These are phyloP conservation scores for Lasius fuliginosus DNA, from an alignment of 2,888 invertebrate species.

Conservation along the genomic window DNA sequence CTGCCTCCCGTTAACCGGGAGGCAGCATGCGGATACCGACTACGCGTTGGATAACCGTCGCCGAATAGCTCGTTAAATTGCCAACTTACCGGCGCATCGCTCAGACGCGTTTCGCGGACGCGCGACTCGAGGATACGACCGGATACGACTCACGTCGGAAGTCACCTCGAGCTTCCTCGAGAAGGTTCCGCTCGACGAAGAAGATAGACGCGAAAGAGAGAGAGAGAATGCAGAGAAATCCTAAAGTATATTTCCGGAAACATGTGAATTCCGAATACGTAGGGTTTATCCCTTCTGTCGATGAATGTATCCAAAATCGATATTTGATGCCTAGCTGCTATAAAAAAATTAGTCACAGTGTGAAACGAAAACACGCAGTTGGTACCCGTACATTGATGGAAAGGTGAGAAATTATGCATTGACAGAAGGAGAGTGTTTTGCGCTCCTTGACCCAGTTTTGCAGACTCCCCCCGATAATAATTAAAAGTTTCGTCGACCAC, in stretches of 20 bases:
- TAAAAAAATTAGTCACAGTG: no score
- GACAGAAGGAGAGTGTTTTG: neutral
- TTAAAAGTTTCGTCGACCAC: neutral
- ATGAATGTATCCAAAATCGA: no score
- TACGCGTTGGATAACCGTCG: conserved; percentile 61
- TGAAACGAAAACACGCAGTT: no score
- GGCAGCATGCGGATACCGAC: conserved; percentile 60
- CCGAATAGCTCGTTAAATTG: conserved; percentile 60
- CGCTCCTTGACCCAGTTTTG: neutral
- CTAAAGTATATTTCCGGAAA: neutral
- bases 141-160: conserved; percentile 7
- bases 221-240: neutral
- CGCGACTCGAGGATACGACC: neutral
- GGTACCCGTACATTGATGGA: no score
- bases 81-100: conserved; percentile 51
- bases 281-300: no score
- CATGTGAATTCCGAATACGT: neutral
- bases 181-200: neutral
- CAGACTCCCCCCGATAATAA: neutral
- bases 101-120: conserved; percentile 16
- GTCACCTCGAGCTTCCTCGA: neutral
- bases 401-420: no score
- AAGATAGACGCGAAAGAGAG: neutral
- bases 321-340: no score
- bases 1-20: conserved; percentile 64